Evolutionary conservation across 2,888 invertebrate species (phyloP).

Genomic region (Hoplodrina ambigua): DNA sequence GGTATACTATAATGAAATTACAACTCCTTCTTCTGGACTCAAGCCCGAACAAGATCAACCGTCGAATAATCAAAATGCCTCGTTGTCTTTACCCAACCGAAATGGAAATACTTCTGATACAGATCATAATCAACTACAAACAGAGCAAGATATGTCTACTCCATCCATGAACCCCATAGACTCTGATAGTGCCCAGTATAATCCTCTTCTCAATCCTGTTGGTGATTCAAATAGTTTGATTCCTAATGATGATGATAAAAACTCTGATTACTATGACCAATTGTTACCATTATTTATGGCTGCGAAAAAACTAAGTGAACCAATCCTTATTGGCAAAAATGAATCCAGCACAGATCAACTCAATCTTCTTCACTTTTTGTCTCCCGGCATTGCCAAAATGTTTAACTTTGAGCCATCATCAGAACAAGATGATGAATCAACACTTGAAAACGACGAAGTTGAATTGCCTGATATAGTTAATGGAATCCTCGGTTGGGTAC

Average conservation of each 20-base stretch:
- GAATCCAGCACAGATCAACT: not conserved
- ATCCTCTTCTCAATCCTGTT: not conserved
- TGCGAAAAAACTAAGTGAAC: slow-evolving; percentile 10
- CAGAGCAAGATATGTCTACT: slow-evolving; percentile 4
- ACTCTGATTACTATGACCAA: not conserved
- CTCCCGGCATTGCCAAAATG: slow-evolving; percentile 4
- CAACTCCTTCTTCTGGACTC: not conserved
- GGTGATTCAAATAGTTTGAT: not conserved
- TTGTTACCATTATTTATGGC: not conserved
- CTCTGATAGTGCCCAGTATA: not conserved
- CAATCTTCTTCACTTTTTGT: slow-evolving; percentile 1
- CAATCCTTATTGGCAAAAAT: slow-evolving; percentile 2
- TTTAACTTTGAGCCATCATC: not conserved
- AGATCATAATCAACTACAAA: not conserved
- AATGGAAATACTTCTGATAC: slow-evolving; percentile 4
- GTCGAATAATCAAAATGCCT: not conserved
- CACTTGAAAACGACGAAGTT: not conserved
- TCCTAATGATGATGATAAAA: not conserved
- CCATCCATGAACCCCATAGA: not conserved
- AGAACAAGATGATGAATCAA: not conserved
- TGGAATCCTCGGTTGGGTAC: slow-evolving; percentile 1
- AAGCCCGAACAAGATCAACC: not conserved
- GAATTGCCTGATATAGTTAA: not conserved
- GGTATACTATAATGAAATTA: not conserved
- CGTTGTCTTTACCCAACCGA: not conserved